These are phyloP conservation scores for Nettapus auritus DNA, from an alignment of 2,113 vertebrate genomes.

Conservation along the genomic window DNA sequence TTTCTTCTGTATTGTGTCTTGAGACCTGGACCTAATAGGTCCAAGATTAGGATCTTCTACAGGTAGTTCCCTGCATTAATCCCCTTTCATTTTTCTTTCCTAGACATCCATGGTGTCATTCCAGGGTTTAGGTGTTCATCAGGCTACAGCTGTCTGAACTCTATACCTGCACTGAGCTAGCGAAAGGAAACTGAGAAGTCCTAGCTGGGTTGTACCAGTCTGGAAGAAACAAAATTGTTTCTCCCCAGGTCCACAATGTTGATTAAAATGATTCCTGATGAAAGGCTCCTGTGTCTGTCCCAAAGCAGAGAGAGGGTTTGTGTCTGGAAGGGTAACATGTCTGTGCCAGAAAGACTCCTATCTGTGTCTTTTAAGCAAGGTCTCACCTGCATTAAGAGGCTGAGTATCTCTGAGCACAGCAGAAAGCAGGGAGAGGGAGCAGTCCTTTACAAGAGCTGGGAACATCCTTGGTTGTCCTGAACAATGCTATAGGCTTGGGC, in stretches of 20 bases:
- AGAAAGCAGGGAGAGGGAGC: background rate
- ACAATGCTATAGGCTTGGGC: background rate
- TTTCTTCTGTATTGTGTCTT: background rate
- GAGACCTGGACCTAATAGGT: background rate
- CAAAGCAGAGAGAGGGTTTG: background rate
- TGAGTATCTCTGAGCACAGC: background rate
- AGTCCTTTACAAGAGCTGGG: background rate
- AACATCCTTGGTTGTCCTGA: background rate
- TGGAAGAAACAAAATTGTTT: background rate
- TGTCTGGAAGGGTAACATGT: background rate
- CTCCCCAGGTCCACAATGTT: background rate
- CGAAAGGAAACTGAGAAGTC: background rate
- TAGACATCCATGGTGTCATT: background rate
- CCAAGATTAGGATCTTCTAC: background rate
- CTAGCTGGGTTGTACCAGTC: background rate
- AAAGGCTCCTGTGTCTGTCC: background rate
- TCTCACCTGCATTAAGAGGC: background rate
- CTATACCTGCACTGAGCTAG: background rate
- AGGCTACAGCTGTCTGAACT: background rate
- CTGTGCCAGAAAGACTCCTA: background rate
- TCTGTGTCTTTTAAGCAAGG: background rate
- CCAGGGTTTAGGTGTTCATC: background rate
- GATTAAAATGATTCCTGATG: background rate
- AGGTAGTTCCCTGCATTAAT: background rate
- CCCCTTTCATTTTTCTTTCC: background rate